These are phyloP conservation scores for Harlomillsia oculata DNA, from an alignment of 1,140 invertebrate species.

Conservation along the genomic window DNA sequence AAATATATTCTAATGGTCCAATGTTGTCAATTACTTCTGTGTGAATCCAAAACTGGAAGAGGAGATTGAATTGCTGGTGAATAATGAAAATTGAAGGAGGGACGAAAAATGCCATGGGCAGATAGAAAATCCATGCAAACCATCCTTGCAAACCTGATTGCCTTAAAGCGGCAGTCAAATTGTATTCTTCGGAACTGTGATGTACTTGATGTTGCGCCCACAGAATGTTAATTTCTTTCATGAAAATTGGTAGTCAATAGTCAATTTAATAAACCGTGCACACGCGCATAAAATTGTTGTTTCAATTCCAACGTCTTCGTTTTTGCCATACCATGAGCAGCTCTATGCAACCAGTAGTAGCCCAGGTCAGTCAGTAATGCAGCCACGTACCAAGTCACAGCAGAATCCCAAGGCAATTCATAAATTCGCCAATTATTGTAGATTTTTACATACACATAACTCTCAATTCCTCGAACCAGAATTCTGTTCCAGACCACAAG, in stretches of 20 bases:
- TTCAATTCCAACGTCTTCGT: background rate
- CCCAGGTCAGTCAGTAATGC: constrained; percentile 72
- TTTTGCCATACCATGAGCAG: constrained; percentile 71
- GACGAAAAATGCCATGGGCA: constrained; percentile 69
- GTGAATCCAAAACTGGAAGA: constrained; percentile 89
- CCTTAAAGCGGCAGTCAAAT: constrained; percentile 75
- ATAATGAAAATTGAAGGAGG: constrained; percentile 71
- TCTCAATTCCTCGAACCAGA: constrained; percentile 51
- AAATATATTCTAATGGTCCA: constrained; percentile 69
- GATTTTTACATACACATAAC: constrained; percentile 61
- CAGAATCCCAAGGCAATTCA: constrained; percentile 63
- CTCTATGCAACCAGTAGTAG: constrained; percentile 86
- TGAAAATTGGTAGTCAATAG: constrained; percentile 60
- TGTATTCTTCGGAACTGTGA: constrained; percentile 96
- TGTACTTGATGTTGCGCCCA: constrained; percentile 94
- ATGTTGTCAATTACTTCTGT: constrained; percentile 65
- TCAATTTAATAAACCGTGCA: no score
- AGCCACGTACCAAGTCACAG: constrained; percentile 65
- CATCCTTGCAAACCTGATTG: constrained; percentile 73
- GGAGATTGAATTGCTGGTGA: constrained; percentile 74
- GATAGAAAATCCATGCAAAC: constrained; percentile 75
- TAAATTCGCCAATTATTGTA: constrained; percentile 60
- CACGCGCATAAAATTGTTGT: no score
- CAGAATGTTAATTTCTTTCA: constrained; percentile 70
- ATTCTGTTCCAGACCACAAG: no score